phyloP scores from a whole-genome alignment of 2,888 invertebrate genomes.

The Athripsodes cinereus region DNA sequence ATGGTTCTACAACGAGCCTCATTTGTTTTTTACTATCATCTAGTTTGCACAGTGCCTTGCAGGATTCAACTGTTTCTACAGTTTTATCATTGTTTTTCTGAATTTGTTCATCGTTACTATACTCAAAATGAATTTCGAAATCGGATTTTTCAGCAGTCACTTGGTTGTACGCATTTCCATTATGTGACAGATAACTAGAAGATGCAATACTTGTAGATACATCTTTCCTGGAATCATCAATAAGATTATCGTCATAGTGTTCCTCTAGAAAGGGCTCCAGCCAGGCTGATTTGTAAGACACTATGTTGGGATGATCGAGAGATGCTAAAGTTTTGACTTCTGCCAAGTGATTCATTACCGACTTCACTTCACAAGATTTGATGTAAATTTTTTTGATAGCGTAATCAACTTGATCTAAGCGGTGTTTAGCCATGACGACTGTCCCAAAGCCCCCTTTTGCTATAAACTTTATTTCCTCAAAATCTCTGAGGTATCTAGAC shows the following conservation, averaged over 20 bases:
- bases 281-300: conserved; percentile 81
- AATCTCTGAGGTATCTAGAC: conserved; percentile 64
- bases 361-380: conserved; percentile 56
- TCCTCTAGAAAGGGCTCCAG: conserved; percentile 57
- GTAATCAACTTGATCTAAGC: conserved; percentile 70
- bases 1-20: conserved; percentile 18
- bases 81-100: neutral
- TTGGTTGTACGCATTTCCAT: neutral
- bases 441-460: conserved; percentile 72
- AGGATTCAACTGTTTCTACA: conserved; percentile 4
- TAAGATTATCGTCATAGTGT: conserved; percentile 34
- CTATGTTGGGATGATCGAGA: conserved; percentile 72
- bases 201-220: conserved; percentile 25
- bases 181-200: conserved; percentile 11
- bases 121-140: conserved; percentile 19
- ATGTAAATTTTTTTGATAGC: conserved; percentile 74
- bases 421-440: conserved; percentile 68
- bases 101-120: neutral
- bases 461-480: conserved; percentile 62
- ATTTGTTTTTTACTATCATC: conserved; percentile 13
- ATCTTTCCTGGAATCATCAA: conserved; percentile 34
- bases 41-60: conserved; percentile 21
- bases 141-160: conserved; percentile 12
- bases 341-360: conserved; percentile 59
- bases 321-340: conserved; percentile 78